Base-by-base conservation (phyloP, 2,113 vertebrate species). In the Chroicocephalus ridibundus region DNA sequence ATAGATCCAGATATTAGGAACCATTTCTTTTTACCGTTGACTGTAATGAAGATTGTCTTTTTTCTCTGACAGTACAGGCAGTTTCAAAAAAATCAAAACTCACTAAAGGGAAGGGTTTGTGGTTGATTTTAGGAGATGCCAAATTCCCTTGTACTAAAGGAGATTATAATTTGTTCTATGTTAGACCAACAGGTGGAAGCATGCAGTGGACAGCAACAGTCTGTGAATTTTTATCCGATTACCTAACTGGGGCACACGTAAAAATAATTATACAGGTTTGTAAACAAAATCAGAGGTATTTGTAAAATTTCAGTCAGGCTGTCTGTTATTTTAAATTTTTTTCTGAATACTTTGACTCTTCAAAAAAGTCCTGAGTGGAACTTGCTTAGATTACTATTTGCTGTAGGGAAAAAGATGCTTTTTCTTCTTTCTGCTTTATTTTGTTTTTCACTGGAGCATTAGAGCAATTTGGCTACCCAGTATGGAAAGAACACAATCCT, bases 151-250 rank as follows among this genome's bases (percentile, higher is more conserved):
- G 16, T 38, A 49, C 16, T 82, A 22, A 75, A 47, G 34, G 24
- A 54, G 7, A 7, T 21, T 13, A 44, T 82, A 1, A 47, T 62
- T 91, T 94, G 15, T 95, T 96, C 54, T 86, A 0, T 95, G 82
- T 92, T 97, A 99, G 99, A 81, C 99, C 99, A 70, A 97, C 99
- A 82, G 99, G 99, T 94, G 99, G 99, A 66, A 97, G 96, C 87
- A 88, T 96, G 13, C 98, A 98, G 44, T 99, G 99, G 99, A 99
- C 99, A 34, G 98, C 98, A 58, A 99, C 99, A 64, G 99, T 98
- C 19, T 99, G 99, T 89, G 99, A 99, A 60, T 97, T 96, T 69
- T 97, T 99, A 79, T 98, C 98, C 29, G 80, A 94, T 93, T 98
- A 98, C 86, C 97, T 99, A 46, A 98, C 95, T 0, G 99, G 99